phyloP scores from a whole-genome alignment of 2,888 invertebrate species.

The Trachelus iudaicus region DNA sequence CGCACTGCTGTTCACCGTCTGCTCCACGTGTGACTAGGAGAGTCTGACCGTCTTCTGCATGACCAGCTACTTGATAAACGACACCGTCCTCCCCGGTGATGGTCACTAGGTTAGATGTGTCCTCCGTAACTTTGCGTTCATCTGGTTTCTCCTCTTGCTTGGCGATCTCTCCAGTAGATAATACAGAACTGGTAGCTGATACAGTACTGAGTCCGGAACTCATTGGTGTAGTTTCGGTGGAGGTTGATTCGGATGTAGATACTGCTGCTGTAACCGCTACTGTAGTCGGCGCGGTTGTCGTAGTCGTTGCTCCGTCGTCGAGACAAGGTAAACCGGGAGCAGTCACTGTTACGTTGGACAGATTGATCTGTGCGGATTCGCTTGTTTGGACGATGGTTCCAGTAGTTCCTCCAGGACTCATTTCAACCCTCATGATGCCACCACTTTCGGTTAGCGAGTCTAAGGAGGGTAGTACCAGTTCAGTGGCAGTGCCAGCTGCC shows the following conservation, averaged over 20 bases:
- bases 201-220: constrained; percentile 13
- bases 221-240: constrained; percentile 31
- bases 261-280: neutral
- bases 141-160: constrained; percentile 71
- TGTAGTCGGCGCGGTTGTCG: constrained; percentile 10
- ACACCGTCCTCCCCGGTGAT: constrained; percentile 89
- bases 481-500: constrained; percentile 39
- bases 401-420: constrained; percentile 75
- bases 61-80: constrained; percentile 82
- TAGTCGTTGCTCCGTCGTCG: constrained; percentile 47
- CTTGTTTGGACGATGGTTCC: constrained; percentile 69
- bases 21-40: constrained; percentile 79
- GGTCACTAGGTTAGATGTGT: constrained; percentile 74
- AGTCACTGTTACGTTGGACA: constrained; percentile 41
- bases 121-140: constrained; percentile 68
- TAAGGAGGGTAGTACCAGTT: constrained; percentile 58
- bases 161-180: constrained; percentile 20
- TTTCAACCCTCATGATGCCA: constrained; percentile 64
- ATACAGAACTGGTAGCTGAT: constrained; percentile 22
- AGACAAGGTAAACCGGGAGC: constrained; percentile 59
- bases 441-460: constrained; percentile 55
- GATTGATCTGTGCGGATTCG: constrained; percentile 49
- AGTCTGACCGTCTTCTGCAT: constrained; percentile 82
- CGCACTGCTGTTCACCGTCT: constrained; percentile 80
- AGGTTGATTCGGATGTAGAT: constrained; percentile 1